Evolutionary conservation across 1,140 invertebrate species (phyloP), one percentile per base, ranked within the genome.

Genomic region (Lysiphlebus fabarum): DNA sequence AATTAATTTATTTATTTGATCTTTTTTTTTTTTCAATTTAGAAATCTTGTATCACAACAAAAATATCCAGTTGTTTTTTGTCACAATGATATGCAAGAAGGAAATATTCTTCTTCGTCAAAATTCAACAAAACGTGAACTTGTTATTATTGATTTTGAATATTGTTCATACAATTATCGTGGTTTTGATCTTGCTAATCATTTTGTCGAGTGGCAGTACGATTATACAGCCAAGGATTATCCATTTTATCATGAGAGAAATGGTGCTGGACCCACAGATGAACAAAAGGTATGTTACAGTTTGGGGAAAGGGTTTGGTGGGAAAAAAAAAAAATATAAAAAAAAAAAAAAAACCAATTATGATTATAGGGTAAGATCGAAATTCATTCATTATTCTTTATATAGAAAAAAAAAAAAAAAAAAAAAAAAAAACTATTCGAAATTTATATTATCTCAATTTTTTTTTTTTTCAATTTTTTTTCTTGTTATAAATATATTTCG

Each of bases 41-140:
- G 76, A 56, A 69, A 69, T 34, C 43, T 78, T 5, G 68, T 74
- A 0, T 69, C 36, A 26, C 73, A 70, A 0, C 82, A 87, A 0
- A 82, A 85, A n/a, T 90, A 91, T 59, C 91, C 93, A 1, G 92
- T 98, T 2, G 88, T 95, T 0, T 99, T 99, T 76, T 96, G 93
- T 71, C 96, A 99, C 77, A 99, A 99, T 76, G 96, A 99, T 73
- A 82, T 98, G 74, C 96, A 99, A 78, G 94, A 97, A 84, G 96
- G 96, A 75, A 87, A 87, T 68, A 86, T 87, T 58, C 70, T 87
- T 0, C 63, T 86, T 7, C 68, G 79, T 12, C 79, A 83, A 69
- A 85, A 83, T 59, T 81, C 78, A 3, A 75, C 76, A 7, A 84
- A 85, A 61, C 81, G 83, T n/a, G 83, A 85, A 65, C 72, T 93